Evolutionary conservation across 2,113 vertebrate species (phyloP), one percentile per base, ranked within the genome.

Genomic region (Prinia subflava): DNA sequence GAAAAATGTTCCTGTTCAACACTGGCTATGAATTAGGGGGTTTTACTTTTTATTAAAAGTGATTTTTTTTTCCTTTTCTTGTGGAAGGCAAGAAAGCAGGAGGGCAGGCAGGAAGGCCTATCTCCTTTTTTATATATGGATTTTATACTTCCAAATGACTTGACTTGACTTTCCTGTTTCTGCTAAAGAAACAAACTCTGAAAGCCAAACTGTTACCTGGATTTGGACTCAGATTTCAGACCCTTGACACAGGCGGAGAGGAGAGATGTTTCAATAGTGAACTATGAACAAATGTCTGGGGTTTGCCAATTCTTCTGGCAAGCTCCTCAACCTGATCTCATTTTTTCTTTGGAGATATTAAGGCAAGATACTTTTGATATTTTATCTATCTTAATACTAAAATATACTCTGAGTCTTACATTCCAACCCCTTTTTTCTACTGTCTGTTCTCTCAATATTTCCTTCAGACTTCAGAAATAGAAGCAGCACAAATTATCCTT

Each of bases 211-310:
- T 52, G 11, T 15, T 70, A 41, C 9, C 44, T 90, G 60, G 39
- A 55, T 93, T 70, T 92, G 39, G 62, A 14, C 2, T 10, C 46
- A 46, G n/a, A 39, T 59, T 89, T 82, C 55, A 76, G 28, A 87
- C 17, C 7, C 44, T 56, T 0, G 0, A 30, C 41, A 18, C 15
- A 41, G 44, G 28, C 2, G 4, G 21, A 77, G 9, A 50, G 31
- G 27, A 86, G 63, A 83, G 31, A 17, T 33, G 23, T 42, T 86
- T 37, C 69, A 59, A 0, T 18, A 16, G 31, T 67, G 41, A 87
- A 37, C 46, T 33, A 24, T 1, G 7, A 80, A 46, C 13, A 46
- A 81, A 63, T 9, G 9, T 7, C 44, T 49, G 18, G 2, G 0
- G 35, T 42, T 83, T 71, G 35, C 13, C 37, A 41, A 42, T 23